Evolutionary conservation across 1,140 invertebrate genomes (phyloP).

Genomic region (Sminthurinus signatus): DNA sequence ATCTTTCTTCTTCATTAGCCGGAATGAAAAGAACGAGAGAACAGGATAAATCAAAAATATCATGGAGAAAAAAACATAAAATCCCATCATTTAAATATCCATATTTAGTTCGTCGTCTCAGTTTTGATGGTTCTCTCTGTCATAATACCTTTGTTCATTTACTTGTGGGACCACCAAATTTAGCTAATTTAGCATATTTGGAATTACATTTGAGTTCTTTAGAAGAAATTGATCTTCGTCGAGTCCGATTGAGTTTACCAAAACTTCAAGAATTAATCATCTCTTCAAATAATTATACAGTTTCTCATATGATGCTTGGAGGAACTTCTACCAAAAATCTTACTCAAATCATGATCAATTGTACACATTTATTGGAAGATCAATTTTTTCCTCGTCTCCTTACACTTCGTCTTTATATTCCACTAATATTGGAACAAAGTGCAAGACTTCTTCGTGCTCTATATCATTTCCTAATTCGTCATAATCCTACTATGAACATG

Average conservation of each 20-base stretch:
- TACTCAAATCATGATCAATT: slow-evolving; percentile 11
- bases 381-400: slow-evolving; percentile 3
- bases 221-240: neutral
- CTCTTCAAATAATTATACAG: slow-evolving; percentile 7
- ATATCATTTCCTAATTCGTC: neutral
- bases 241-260: slow-evolving; percentile 5
- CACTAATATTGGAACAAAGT: neutral
- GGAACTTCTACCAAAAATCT: neutral
- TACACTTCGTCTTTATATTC: slow-evolving; percentile 9
- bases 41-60: too few relatives aligned
- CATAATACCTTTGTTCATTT: slow-evolving; percentile 1
- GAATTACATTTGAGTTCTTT: slow-evolving; percentile 9
- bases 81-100: slow-evolving; percentile 2
- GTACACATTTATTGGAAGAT: slow-evolving; percentile 1
- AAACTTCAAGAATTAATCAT: slow-evolving; percentile 14
- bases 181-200: slow-evolving; percentile 3
- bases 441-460: neutral
- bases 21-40: too few relatives aligned
- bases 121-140: slow-evolving; percentile 10
- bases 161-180: neutral
- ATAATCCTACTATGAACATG: slow-evolving; percentile 1
- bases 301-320: neutral
- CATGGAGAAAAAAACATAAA: too few relatives aligned
- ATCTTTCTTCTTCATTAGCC: too few relatives aligned
- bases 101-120: neutral